Evolutionary conservation across 1,140 invertebrate species (phyloP).

Genomic region (Yoshiicerus persimilis): DNA sequence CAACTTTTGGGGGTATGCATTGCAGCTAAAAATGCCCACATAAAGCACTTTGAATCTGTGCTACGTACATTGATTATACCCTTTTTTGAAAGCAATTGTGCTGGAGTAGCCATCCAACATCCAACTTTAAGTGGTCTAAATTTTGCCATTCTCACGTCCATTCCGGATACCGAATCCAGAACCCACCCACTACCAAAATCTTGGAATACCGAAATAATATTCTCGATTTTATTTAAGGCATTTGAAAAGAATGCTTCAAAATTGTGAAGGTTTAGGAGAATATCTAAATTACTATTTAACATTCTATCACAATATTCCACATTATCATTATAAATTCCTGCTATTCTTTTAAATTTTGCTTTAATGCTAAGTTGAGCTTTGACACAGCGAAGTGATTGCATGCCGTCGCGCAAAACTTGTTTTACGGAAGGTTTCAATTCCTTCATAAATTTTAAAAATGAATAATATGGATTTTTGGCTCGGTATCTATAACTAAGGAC

Average conservation of each 20-base stretch:
- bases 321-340: neutral
- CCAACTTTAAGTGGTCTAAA: neutral
- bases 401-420: neutral
- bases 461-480: neutral
- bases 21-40: neutral
- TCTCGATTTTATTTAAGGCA: neutral
- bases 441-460: neutral
- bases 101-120: neutral
- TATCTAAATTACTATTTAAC: neutral
- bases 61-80: neutral
- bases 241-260: neutral
- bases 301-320: neutral
- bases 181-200: neutral
- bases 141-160: neutral
- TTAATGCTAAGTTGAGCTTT: neutral
- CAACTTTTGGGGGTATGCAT: neutral
- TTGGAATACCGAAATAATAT: neutral
- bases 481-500: neutral
- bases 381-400: neutral
- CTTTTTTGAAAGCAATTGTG: neutral
- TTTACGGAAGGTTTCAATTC: neutral
- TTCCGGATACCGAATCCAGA: neutral
- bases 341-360: neutral
- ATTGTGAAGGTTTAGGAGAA: neutral
- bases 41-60: neutral